Percentiles rank a stretch among this genome's conserved stretches.
phyloP scores from a whole-genome alignment of 2,797 vertebrate genomes.

The Todus mexicanus region DNA sequence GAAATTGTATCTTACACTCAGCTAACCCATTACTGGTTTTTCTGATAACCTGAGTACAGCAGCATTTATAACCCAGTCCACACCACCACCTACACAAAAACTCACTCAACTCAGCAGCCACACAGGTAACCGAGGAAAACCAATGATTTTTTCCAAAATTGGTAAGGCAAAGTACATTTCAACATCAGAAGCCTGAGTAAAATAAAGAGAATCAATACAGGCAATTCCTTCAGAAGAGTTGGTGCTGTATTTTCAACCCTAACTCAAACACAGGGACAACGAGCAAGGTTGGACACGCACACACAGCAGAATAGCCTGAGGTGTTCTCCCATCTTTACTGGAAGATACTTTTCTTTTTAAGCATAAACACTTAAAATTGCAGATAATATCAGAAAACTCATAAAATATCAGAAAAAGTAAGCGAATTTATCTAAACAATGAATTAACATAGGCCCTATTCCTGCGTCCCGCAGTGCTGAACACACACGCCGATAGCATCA shows the following conservation, averaged over 20 bases:
- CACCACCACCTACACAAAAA: background rate
- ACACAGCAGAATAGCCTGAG: background rate
- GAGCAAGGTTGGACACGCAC: background rate
- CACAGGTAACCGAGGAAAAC: accelerated
- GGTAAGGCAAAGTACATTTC: background rate
- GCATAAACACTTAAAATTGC: background rate
- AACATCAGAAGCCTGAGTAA: background rate
- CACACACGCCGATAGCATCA: background rate
- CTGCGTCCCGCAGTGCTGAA: background rate
- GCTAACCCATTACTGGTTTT: background rate
- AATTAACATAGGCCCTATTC: background rate
- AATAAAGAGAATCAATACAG: accelerated
- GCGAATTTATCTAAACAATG: accelerated
- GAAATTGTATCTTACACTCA: background rate
- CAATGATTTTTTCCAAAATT: accelerated
- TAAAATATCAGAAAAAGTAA: background rate
- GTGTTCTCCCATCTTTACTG: background rate
- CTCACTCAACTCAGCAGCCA: background rate
- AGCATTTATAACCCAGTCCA: background rate
- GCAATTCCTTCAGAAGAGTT: background rate
- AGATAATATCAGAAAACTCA: background rate
- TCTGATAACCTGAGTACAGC: background rate
- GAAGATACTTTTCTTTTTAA: background rate
- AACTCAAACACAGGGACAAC: background rate
- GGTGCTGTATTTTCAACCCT: background rate